Percentiles rank a stretch among this genome's conserved stretches.
Evolutionary conservation across 2,113 vertebrate genomes (phyloP).

Genomic region (Cololabis saira): DNA sequence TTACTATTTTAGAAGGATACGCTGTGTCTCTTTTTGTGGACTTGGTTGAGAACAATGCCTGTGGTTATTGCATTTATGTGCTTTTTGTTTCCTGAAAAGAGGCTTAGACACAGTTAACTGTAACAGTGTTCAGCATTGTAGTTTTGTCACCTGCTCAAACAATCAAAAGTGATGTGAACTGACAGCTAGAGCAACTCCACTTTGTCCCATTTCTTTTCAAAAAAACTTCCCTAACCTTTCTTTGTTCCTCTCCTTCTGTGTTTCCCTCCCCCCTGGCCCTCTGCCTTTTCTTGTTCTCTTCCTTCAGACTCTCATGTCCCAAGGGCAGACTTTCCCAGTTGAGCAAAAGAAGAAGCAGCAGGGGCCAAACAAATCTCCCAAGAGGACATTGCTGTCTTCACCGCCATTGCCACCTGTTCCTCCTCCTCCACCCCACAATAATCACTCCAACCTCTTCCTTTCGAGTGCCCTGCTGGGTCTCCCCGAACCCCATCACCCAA

Average conservation of each 20-base stretch:
- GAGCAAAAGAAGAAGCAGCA: slow-evolving; percentile 90
- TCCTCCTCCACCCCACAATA: slow-evolving; percentile 83
- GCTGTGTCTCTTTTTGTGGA: slow-evolving; percentile 45
- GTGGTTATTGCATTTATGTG: slow-evolving; percentile 68
- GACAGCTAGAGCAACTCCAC: slow-evolving; percentile 81
- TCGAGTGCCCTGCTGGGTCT: slow-evolving; percentile 95
- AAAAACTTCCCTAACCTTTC: slow-evolving; percentile 50
- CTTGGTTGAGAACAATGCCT: slow-evolving; percentile 57
- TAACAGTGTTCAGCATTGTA: slow-evolving; percentile 73
- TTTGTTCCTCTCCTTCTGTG: slow-evolving; percentile 54
- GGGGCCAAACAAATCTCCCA: slow-evolving; percentile 89
- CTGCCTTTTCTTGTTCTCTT: slow-evolving; percentile 48
- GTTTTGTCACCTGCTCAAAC: slow-evolving; percentile 78
- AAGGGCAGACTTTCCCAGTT: slow-evolving; percentile 93
- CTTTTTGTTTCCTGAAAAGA: slow-evolving; percentile 68
- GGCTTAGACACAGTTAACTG: slow-evolving; percentile 73
- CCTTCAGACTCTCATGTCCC: slow-evolving; percentile 80
- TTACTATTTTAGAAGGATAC: slow-evolving; percentile 57
- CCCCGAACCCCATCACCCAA: slow-evolving; percentile 84
- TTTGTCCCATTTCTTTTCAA: slow-evolving; percentile 72
- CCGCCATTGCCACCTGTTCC: slow-evolving; percentile 70
- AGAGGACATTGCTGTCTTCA: slow-evolving; percentile 87
- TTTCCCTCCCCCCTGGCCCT: slow-evolving; percentile 31
- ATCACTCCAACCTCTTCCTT: slow-evolving; percentile 94
- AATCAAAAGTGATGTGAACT: slow-evolving; percentile 76